Percentiles rank a stretch among this genome's conserved stretches.
Conservation (phyloP, 2,888 invertebrate genomes). For the Exephanes ischioxanthus region DNA sequence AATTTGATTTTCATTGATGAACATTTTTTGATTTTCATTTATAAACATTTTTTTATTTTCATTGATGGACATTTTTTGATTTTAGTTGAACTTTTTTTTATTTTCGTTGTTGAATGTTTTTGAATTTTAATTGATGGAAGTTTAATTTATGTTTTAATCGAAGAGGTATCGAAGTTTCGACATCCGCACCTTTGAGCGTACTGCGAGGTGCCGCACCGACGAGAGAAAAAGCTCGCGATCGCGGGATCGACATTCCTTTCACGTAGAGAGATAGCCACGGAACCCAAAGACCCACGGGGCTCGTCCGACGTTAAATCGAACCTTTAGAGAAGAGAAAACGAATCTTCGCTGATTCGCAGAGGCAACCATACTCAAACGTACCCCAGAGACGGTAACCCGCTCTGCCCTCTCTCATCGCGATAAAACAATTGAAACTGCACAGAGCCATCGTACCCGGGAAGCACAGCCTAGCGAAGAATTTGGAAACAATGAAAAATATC, state of each 20-base stretch:
- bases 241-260: constrained; percentile 45
- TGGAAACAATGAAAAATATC: background rate
- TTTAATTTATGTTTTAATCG: background rate
- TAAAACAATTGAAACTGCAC: constrained; percentile 33
- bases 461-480: background rate
- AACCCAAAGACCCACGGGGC: constrained; percentile 38
- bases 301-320: constrained; percentile 52
- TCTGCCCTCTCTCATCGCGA: constrained; percentile 5
- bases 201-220: background rate
- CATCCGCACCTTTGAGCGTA: background rate
- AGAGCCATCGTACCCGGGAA: background rate
- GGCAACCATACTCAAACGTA: constrained; percentile 6
- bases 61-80: too few species aligned
- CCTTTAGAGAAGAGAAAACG: constrained; percentile 19
- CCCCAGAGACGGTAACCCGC: constrained; percentile 5
- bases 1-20: too few species aligned
- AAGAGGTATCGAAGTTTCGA: background rate
- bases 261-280: constrained; percentile 31
- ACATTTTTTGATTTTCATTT: too few species aligned
- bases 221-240: constrained; percentile 21
- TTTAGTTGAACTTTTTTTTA: too few species aligned
- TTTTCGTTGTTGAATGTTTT: too few species aligned
- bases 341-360: constrained; percentile 49
- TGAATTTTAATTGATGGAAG: background rate
- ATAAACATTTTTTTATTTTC: too few species aligned